Evolutionary conservation across 2,797 vertebrate genomes (phyloP).

Genomic region (Percopsis omiscomaycus): DNA sequence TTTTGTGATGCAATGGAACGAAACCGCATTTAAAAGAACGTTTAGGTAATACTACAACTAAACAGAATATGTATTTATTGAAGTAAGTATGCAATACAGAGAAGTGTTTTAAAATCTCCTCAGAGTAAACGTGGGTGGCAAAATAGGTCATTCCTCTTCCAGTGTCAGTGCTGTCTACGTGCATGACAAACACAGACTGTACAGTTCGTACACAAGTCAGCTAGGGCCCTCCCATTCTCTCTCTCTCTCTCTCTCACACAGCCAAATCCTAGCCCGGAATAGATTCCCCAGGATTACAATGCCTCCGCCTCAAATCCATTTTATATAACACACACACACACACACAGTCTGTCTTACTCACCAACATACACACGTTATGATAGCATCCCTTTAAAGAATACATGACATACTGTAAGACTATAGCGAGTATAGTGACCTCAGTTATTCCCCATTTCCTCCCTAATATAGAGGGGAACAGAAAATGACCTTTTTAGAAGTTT

Average conservation of each 20-base stretch:
- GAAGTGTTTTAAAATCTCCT: no score
- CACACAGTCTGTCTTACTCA: not conserved
- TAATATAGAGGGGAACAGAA: not conserved
- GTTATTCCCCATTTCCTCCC: no score
- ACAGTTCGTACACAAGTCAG: conserved; percentile 4
- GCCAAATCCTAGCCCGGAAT: conserved; percentile 52
- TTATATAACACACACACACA: conserved; percentile 52
- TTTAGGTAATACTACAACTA: no score
- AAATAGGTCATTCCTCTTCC: no score
- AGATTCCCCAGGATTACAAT: conserved; percentile 58
- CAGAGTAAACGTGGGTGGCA: no score
- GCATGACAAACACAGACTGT: conserved; percentile 10
- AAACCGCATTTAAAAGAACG: no score
- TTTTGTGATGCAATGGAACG: no score
- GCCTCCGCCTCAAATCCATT: conserved; percentile 43
- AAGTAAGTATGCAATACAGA: no score
- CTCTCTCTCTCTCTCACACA: conserved; percentile 23
- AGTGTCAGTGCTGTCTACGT: no score
- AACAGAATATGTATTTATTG: no score
- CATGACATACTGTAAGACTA: not conserved
- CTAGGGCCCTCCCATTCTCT: conserved; percentile 23
- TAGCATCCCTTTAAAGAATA: no score
- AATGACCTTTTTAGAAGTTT: conserved; percentile 14
- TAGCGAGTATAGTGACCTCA: not conserved
- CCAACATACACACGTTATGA: not conserved